Base-by-base conservation (phyloP, 2,888 invertebrate species). In the Noctuana brunneofusca region DNA sequence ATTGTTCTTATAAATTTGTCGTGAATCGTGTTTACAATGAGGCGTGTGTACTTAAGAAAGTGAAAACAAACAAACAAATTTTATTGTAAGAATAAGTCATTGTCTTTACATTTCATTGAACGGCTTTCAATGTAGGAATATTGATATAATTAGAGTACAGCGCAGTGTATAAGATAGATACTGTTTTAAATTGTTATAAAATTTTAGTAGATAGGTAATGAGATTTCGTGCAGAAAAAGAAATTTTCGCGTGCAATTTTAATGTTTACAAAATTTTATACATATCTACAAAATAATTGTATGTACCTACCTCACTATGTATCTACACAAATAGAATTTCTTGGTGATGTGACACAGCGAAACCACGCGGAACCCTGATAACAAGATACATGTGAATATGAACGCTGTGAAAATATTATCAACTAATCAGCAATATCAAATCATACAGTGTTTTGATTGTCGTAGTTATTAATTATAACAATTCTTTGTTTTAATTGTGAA, bases 381-480 rank as follows among this genome's bases (percentile, higher is more conserved):
- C 8, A 27, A 14, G 14, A 49, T 49, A 43, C 52, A 46, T 22
- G n/a, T 18, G 12, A 22, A 20, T 12, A 22, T n/a, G 46, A 16
- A 41, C 9, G 67, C 71, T 75, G 71, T 74, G 68, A 74, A 73
- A 80, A 81, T 74, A 78, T 65, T 65, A 60, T 68, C 65, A 68
- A 74, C 73, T 70, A 76, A 68, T 76, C 73, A 74, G 70, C 66
- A 71, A 74, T 74, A 71, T 71, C 68, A 38, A 76, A 70, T 68
- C 66, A 68, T 64, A 75, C 72, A 74, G 79, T 84, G 81, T 84
- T 75, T 76, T 69, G 69, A 69, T 71, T 68, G 72, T 68, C 66
- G 63, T 68, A 69, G 70, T 76, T 73, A 79, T 74, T 73, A 79
- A 81, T 74, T 78, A 73, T 78, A 85, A 84, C 85, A 84, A 72